These are phyloP conservation scores for Ctenosaura bakeri DNA, from an alignment of 2,797 vertebrate genomes.

Conservation along the genomic window DNA sequence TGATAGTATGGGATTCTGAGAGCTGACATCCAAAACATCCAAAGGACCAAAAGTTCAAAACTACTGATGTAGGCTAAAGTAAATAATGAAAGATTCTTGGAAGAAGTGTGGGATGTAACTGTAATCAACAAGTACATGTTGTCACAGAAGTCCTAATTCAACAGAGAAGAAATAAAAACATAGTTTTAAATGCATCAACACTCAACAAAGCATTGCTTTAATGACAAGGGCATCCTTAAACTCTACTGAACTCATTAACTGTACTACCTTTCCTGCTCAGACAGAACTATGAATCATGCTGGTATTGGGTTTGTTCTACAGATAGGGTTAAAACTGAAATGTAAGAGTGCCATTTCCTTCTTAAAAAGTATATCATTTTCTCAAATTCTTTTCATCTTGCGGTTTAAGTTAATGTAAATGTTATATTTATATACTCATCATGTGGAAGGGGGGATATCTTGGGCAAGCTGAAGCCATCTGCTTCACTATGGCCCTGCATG, in stretches of 20 bases:
- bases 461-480: neutral
- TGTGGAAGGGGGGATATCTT: neutral
- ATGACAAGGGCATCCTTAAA: neutral
- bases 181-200: conserved; percentile 2
- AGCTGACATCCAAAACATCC: too few species aligned
- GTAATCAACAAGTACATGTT: neutral
- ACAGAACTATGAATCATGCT: conserved; percentile 3
- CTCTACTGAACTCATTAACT: neutral
- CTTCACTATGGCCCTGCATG: neutral
- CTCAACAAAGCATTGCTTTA: conserved; percentile 4
- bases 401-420: neutral
- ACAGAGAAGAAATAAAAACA: neutral
- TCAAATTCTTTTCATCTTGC: neutral
- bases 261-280: neutral
- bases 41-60: too few species aligned
- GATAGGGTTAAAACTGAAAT: conserved; percentile 6
- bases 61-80: neutral
- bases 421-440: neutral
- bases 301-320: neutral
- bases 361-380: neutral
- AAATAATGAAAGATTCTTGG: neutral
- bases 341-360: neutral
- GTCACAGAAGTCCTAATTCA: neutral
- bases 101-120: neutral
- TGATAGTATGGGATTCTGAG: too few species aligned